Percentiles rank a stretch among this genome's conserved stretches.
Conservation (phyloP, 2,797 vertebrate genomes). For the Psittacula derbiana region DNA sequence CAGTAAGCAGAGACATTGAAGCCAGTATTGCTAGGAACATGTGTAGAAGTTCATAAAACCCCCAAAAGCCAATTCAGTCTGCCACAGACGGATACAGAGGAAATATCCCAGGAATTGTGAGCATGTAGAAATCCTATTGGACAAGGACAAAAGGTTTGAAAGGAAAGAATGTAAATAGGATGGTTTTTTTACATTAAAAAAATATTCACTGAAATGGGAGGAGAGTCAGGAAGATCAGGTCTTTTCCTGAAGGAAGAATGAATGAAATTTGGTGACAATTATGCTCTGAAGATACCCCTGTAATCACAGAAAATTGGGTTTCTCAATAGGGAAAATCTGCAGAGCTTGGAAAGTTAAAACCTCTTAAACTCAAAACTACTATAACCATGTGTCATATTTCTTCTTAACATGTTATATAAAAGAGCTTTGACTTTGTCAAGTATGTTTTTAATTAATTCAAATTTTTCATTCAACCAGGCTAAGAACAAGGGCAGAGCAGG, state of each 20-base stretch:
- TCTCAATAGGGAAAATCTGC: background rate
- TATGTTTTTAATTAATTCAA: slow-evolving; percentile 19
- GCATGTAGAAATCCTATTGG: background rate
- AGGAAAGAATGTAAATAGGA: background rate
- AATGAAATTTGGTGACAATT: background rate
- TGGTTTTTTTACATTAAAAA: background rate
- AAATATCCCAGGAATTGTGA: slow-evolving; percentile 34
- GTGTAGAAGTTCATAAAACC: background rate
- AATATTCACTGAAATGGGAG: background rate
- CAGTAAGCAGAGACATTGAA: slow-evolving; percentile 4
- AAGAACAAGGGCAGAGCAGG: background rate
- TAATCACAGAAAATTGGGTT: background rate
- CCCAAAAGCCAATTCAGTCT: background rate
- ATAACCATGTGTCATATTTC: background rate
- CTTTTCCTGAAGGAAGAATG: background rate
- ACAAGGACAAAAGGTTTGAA: background rate
- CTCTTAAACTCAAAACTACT: background rate
- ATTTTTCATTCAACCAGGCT: slow-evolving; percentile 1
- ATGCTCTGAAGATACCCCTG: background rate
- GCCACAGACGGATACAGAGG: background rate
- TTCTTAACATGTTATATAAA: background rate
- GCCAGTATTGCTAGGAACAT: background rate
- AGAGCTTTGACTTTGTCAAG: background rate
- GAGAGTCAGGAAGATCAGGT: background rate
- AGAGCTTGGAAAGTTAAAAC: background rate